phyloP scores from a whole-genome alignment of 2,888 invertebrate species.

The Miltochrista miniata region DNA sequence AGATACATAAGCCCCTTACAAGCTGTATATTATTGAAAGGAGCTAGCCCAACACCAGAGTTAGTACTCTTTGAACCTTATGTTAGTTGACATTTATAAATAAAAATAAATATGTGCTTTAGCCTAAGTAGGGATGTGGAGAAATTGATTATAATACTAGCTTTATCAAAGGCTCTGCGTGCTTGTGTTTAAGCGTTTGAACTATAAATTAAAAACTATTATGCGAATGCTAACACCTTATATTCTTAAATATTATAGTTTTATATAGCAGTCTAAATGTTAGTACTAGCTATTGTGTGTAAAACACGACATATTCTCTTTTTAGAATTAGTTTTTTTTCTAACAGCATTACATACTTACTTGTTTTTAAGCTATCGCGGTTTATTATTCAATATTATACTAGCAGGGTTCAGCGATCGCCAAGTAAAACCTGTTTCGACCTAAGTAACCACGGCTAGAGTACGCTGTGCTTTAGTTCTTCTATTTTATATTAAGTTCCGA shows the following conservation, averaged over 20 bases:
- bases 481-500: too few relatives aligned
- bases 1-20: slow-evolving; percentile 59
- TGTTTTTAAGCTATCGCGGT: too few relatives aligned
- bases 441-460: too few relatives aligned
- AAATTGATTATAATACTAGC: slow-evolving; percentile 34
- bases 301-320: not conserved
- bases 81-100: slow-evolving; percentile 48
- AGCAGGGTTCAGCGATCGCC: too few relatives aligned
- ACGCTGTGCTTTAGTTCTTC: too few relatives aligned
- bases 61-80: slow-evolving; percentile 41
- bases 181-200: not conserved
- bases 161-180: not conserved
- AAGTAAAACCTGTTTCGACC: too few relatives aligned
- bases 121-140: slow-evolving; percentile 26
- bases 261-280: slow-evolving; percentile 1
- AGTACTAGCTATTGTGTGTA: not conserved
- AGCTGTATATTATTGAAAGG: slow-evolving; percentile 26
- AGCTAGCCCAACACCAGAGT: slow-evolving; percentile 37
- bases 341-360: too few relatives aligned
- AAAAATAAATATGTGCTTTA: slow-evolving; percentile 34
- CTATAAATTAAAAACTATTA: not conserved
- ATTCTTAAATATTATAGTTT: slow-evolving; percentile 3
- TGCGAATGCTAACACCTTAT: not conserved
- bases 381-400: too few relatives aligned
- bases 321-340: too few relatives aligned